These are phyloP conservation scores for Hirundo rustica DNA, from an alignment of 2,797 vertebrate species.

Conservation along the genomic window DNA sequence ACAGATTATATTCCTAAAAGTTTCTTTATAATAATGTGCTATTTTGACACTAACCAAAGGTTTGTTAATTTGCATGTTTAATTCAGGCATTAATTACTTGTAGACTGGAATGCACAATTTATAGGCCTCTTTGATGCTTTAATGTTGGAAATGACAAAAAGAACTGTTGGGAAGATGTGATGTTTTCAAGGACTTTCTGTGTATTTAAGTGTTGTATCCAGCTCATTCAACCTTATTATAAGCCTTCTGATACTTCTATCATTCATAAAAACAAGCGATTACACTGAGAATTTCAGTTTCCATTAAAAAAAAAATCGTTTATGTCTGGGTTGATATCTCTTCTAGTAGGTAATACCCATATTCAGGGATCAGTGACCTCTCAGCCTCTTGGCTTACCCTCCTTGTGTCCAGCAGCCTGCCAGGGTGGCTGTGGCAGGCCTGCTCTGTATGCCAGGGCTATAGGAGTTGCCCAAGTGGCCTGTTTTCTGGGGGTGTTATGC, in stretches of 20 bases:
- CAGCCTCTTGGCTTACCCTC: neutral
- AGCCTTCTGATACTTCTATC: neutral
- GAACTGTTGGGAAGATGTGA: neutral
- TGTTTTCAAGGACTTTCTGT: neutral
- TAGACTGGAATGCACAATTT: neutral
- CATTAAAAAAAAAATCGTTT: neutral
- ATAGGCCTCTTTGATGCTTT: neutral
- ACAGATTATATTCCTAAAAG: neutral
- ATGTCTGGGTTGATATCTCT: neutral
- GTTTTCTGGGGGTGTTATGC: neutral
- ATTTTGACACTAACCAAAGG: neutral
- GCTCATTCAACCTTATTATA: neutral
- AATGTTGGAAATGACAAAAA: neutral
- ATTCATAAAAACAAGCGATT: neutral
- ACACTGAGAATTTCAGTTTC: neutral
- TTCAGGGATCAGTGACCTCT: neutral
- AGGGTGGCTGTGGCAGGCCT: neutral
- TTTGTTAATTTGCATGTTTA: neutral
- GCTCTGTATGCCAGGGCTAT: rapidly evolving
- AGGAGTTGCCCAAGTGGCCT: neutral
- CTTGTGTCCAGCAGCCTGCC: neutral
- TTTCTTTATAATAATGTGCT: neutral
- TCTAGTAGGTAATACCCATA: neutral
- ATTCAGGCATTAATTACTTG: neutral
- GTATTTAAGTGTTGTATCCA: neutral